phyloP scores from a whole-genome alignment of 2,797 vertebrate genomes.

The Podarcis lilfordi region DNA sequence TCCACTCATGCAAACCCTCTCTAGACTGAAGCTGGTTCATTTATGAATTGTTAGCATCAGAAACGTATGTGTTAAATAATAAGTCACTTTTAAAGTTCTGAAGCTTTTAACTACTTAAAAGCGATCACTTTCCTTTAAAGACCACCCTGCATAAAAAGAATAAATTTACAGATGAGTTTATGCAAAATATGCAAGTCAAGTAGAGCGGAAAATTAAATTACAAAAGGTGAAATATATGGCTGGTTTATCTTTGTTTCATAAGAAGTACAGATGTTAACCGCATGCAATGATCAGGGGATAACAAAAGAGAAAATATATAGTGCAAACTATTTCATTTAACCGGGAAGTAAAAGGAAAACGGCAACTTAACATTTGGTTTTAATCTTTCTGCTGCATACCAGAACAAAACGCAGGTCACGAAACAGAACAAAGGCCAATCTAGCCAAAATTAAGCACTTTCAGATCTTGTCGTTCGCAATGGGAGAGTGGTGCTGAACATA shows the following conservation, averaged over 20 bases:
- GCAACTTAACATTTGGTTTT: neutral
- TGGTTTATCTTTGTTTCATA: neutral
- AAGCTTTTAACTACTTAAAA: neutral
- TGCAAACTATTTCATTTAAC: neutral
- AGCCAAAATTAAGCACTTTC: neutral
- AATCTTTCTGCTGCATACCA: neutral
- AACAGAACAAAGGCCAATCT: neutral
- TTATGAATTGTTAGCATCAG: neutral
- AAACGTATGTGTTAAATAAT: neutral
- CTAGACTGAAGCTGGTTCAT: too few relatives aligned
- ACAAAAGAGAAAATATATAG: neutral
- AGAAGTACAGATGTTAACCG: neutral
- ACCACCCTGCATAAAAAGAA: neutral
- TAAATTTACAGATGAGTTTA: neutral
- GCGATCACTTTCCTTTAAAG: neutral
- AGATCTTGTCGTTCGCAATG: neutral
- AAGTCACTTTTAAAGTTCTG: neutral
- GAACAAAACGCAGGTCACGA: neutral
- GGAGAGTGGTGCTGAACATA: neutral
- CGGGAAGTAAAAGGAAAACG: neutral
- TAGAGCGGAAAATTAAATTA: neutral
- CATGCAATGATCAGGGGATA: neutral
- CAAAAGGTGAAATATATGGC: neutral
- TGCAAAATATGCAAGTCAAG: neutral
- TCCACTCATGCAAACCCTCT: too few relatives aligned